phyloP scores from a whole-genome alignment of 1,140 invertebrate genomes.

The Microplitis demolitor region DNA sequence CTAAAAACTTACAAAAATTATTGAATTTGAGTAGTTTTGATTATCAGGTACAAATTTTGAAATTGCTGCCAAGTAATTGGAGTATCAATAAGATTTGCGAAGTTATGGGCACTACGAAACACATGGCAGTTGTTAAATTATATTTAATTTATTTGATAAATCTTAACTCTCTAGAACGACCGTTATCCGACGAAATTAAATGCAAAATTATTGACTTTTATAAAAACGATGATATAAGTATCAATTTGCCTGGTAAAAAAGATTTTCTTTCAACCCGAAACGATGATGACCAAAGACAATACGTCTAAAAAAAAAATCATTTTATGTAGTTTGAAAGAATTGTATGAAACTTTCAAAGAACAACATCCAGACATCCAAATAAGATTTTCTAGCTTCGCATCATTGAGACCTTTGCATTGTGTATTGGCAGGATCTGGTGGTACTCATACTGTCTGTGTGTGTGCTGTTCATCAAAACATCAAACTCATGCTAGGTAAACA shows the following conservation, averaged over 20 bases:
- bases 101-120: no score
- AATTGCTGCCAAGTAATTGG: no score
- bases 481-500: no score
- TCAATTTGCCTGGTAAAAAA: not conserved
- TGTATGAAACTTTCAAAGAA: not conserved
- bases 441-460: conserved; percentile 19
- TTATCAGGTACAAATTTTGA: no score
- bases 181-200: conserved; percentile 24
- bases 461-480: no score
- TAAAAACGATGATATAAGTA: not conserved
- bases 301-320: conserved; percentile 10
- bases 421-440: conserved; percentile 1
- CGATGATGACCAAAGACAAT: not conserved
- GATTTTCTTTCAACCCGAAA: not conserved
- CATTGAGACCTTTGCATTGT: conserved; percentile 14
- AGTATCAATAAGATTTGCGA: no score
- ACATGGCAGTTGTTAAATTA: no score
- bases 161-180: no score
- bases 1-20: no score
- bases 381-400: conserved; percentile 12
- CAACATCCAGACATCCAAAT: not conserved
- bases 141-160: no score
- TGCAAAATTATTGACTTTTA: not conserved
- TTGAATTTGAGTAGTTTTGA: no score
- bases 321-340: not conserved